Evolutionary conservation across 2,888 invertebrate species (phyloP).

Genomic region (Altica lythri): DNA sequence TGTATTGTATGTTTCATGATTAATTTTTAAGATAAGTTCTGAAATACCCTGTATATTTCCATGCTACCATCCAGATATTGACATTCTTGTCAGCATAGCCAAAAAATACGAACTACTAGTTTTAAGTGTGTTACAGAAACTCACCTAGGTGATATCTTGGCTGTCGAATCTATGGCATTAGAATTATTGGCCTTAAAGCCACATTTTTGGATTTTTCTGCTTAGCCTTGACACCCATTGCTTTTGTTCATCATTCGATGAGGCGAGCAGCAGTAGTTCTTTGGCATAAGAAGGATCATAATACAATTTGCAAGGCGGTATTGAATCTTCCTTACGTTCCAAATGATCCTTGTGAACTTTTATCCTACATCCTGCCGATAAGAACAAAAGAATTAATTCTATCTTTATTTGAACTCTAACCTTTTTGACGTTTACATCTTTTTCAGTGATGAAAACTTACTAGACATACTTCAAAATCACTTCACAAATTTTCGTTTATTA

Average conservation of each 20-base stretch:
- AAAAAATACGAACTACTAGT: too few species aligned
- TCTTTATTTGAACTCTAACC: background rate
- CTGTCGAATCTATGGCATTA: slow-evolving; percentile 63
- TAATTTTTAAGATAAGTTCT: too few species aligned
- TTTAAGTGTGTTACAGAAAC: slow-evolving; percentile 39
- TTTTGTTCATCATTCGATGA: slow-evolving; percentile 85
- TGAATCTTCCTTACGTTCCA: slow-evolving; percentile 79
- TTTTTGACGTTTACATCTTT: background rate
- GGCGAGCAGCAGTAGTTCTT: slow-evolving; percentile 91
- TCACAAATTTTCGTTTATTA: too few species aligned
- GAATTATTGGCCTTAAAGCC: slow-evolving; percentile 85
- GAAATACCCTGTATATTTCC: too few species aligned
- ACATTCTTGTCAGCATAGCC: too few species aligned
- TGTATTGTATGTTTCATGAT: too few species aligned
- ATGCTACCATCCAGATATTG: too few species aligned
- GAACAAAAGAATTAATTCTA: too few species aligned
- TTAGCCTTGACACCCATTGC: slow-evolving; percentile 89
- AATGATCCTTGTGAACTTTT: slow-evolving; percentile 97
- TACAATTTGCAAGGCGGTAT: slow-evolving; percentile 96
- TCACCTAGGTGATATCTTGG: slow-evolving; percentile 79
- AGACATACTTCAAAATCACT: too few species aligned
- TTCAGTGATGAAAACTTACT: too few species aligned
- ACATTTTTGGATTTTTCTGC: slow-evolving; percentile 90
- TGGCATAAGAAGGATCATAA: slow-evolving; percentile 90
- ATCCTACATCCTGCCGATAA: slow-evolving; percentile 95